Evolutionary conservation across 2,113 vertebrate species (phyloP).

Genomic region (Ciconia maguari): DNA sequence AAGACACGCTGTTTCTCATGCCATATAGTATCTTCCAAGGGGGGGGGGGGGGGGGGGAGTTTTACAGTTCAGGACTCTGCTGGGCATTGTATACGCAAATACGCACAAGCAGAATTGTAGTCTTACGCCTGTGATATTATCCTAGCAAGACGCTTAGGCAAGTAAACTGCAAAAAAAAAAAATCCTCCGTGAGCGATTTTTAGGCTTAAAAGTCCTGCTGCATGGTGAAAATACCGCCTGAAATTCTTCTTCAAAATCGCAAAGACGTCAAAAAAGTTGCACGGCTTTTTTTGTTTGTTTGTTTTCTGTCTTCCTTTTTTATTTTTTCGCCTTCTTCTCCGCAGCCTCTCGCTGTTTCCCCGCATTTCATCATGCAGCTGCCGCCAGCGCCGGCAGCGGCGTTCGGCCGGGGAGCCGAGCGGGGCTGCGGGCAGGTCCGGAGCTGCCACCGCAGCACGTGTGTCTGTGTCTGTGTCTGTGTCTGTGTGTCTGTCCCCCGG

Average conservation of each 20-base stretch:
- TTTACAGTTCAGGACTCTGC: neutral
- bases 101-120: rapidly evolving
- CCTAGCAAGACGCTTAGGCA: neutral
- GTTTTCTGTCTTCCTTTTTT: too few species aligned
- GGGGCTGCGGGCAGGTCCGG: neutral
- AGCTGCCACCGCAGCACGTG: neutral
- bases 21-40: rapidly evolving
- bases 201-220: neutral
- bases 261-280: rapidly evolving
- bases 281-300: rapidly evolving
- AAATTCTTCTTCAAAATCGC: neutral
- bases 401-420: neutral
- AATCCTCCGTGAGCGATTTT: neutral
- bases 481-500: too few species aligned
- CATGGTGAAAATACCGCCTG: neutral
- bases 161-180: neutral
- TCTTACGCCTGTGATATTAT: rapidly evolving
- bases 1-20: rapidly evolving
- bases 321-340: too few species aligned
- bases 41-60: rapidly evolving
- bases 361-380: neutral
- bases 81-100: neutral
- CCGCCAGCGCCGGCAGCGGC: neutral
- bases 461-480: too few species aligned
- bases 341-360: neutral